These are phyloP conservation scores for Odocoileus virginianus DNA, from an alignment of 2,113 vertebrate genomes.

Conservation along the genomic window DNA sequence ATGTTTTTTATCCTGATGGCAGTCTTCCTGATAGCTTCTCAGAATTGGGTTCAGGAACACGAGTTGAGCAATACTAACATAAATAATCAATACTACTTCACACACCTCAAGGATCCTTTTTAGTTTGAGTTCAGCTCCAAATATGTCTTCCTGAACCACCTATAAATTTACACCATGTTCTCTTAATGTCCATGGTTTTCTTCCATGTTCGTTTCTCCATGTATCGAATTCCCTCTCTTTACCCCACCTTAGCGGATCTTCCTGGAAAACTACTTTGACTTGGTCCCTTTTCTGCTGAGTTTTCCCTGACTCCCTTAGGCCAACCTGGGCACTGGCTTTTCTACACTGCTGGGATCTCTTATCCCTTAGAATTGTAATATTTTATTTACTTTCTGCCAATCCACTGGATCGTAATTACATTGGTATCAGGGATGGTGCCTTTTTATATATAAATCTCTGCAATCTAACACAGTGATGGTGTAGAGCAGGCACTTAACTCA, in stretches of 20 bases:
- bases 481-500: neutral
- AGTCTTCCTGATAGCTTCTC: neutral
- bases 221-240: neutral
- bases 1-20: neutral
- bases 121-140: neutral
- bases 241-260: neutral
- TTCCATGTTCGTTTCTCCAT: neutral
- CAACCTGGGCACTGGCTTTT: neutral
- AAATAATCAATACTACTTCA: neutral
- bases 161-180: neutral
- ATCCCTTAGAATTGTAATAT: neutral
- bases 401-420: neutral
- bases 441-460: neutral
- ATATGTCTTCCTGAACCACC: neutral
- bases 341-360: neutral
- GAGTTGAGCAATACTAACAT: neutral
- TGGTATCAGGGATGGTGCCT: neutral
- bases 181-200: neutral
- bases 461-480: neutral
- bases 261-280: neutral
- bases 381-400: neutral
- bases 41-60: neutral
- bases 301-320: neutral
- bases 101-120: neutral
- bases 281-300: neutral